These are phyloP conservation scores for Pharmacophagus antenor DNA, from an alignment of 2,888 invertebrate genomes.

Conservation along the genomic window DNA sequence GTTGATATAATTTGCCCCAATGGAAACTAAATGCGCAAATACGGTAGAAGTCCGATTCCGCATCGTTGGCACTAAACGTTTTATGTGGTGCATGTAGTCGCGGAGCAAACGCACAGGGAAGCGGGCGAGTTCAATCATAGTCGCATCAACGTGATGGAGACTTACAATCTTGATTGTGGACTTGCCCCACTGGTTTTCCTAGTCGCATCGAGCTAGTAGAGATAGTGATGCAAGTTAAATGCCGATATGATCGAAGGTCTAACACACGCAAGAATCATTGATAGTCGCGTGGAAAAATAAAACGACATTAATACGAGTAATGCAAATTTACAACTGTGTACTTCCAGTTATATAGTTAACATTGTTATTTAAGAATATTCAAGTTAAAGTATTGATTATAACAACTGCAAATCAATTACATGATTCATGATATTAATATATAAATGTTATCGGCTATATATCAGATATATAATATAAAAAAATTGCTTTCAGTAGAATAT, in stretches of 20 bases:
- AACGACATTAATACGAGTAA: slow-evolving; percentile 9
- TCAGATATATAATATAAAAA: no score
- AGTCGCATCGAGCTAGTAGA: slow-evolving; percentile 34
- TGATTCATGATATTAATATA: no score
- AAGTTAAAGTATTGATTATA: no score
- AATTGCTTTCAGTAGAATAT: no score
- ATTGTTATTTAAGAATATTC: no score
- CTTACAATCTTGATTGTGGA: slow-evolving; percentile 41
- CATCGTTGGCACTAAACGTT: slow-evolving; percentile 46
- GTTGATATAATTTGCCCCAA: slow-evolving; percentile 39
- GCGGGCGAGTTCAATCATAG: slow-evolving; percentile 38
- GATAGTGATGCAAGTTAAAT: slow-evolving; percentile 33
- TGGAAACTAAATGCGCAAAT: slow-evolving; percentile 44
- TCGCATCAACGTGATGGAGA: slow-evolving; percentile 41
- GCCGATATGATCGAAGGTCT: slow-evolving; percentile 9
- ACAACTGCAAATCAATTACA: no score
- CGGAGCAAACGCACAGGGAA: slow-evolving; percentile 30
- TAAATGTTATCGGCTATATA: no score
- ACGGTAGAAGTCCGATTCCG: slow-evolving; percentile 51
- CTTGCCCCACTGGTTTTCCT: slow-evolving; percentile 47
- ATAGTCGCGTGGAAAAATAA: slow-evolving; percentile 12
- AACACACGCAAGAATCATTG: slow-evolving; percentile 6
- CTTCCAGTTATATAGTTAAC: not conserved
- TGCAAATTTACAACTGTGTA: slow-evolving; percentile 7
- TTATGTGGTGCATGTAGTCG: slow-evolving; percentile 34